Conservation (phyloP, 2,888 invertebrate species). For the Arctia plantaginis region DNA sequence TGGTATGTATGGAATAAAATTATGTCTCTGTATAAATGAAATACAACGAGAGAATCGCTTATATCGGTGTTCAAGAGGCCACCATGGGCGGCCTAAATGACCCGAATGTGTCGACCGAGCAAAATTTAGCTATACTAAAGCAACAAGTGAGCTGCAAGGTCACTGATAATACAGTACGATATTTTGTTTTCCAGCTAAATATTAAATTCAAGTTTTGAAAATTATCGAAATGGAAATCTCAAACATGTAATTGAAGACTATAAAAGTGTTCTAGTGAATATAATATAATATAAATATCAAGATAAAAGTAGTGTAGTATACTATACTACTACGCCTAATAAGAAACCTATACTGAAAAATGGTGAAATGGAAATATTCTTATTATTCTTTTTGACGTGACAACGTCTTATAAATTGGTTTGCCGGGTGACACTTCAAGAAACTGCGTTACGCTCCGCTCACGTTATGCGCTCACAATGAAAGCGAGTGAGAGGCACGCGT, state of each 20-base stretch:
- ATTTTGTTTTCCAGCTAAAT: neutral
- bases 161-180: neutral
- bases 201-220: neutral
- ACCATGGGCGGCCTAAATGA: neutral
- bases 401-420: too few relatives aligned
- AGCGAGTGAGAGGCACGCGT: too few relatives aligned
- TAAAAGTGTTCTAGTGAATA: neutral
- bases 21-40: too few relatives aligned
- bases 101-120: neutral
- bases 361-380: too few relatives aligned
- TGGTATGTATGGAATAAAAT: neutral
- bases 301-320: too few relatives aligned
- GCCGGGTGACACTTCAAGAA: too few relatives aligned
- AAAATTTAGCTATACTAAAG: neutral
- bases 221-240: neutral
- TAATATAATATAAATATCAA: too few relatives aligned
- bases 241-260: neutral
- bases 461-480: too few relatives aligned
- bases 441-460: too few relatives aligned
- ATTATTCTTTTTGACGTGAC: too few relatives aligned
- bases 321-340: too few relatives aligned
- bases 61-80: neutral
- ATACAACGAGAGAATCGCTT: neutral
- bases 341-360: too few relatives aligned
- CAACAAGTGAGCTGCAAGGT: neutral